Percentiles rank a stretch among this genome's conserved stretches.
Conservation (phyloP, 2,797 vertebrate species). For the Periophthalmus magnuspinnatus region DNA sequence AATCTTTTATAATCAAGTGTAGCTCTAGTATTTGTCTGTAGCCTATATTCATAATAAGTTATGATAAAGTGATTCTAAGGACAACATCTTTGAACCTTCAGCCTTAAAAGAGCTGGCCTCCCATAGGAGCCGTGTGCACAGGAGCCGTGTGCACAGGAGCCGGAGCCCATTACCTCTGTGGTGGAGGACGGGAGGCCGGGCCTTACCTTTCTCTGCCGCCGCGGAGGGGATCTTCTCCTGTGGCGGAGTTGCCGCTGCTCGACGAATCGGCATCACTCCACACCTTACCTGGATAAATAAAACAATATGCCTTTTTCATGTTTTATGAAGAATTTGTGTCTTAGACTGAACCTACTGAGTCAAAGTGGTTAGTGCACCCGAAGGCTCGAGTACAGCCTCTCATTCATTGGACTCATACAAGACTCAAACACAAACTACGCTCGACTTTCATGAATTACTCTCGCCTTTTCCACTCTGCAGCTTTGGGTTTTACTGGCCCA, state of each 20-base stretch:
- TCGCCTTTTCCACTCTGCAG: not conserved
- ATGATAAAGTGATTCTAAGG: not conserved
- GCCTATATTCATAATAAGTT: not conserved
- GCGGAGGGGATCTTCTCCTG: slow-evolving; percentile 85
- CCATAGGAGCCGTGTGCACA: not conserved
- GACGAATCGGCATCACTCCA: slow-evolving; percentile 90
- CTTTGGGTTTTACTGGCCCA: not conserved
- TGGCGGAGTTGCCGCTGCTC: slow-evolving; percentile 84
- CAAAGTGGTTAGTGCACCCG: slow-evolving; percentile 17
- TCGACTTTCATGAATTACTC: not conserved
- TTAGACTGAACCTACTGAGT: not conserved
- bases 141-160: not conserved
- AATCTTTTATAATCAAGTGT: no score
- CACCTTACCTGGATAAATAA: slow-evolving; percentile 35
- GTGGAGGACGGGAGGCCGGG: not conserved
- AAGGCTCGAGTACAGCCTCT: slow-evolving; percentile 28
- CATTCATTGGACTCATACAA: slow-evolving; percentile 57
- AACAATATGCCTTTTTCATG: not conserved
- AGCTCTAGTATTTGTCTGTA: not conserved
- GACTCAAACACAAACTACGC: slow-evolving; percentile 1
- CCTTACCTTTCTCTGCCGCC: slow-evolving; percentile 83
- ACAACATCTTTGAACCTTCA: not conserved
- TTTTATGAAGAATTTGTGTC: no score
- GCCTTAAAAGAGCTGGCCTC: not conserved
- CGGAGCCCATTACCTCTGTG: not conserved